Evolutionary conservation across 2,888 invertebrate genomes (phyloP), one percentile per base, ranked within the genome.

Genomic region (Ferdinandea cuprea): DNA sequence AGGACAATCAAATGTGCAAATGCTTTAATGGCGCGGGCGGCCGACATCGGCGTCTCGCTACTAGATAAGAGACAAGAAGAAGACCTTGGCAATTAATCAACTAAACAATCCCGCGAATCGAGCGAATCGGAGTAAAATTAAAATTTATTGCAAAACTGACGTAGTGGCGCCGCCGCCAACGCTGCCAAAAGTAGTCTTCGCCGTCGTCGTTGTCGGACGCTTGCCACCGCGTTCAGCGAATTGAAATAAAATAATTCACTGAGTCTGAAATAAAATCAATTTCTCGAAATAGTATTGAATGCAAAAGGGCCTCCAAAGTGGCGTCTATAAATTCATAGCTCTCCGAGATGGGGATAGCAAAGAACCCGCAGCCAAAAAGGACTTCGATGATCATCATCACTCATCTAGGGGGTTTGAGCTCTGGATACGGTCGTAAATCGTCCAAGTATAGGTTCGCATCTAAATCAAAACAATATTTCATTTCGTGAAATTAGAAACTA

Each of bases 391-490:
- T 46, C 48, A 72, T 79, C 77, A 81, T 83, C 72, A 71, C 54
- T 83, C 77, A 77, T 83, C 61, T n/a, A 48, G 58, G 65, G 69
- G 69, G n/a, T n/a, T 52, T 40, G 69, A n/a, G n/a, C n/a, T n/a
- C 65, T 40, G 71, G 65, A 71, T 35, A n/a, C 17, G 61, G 9
- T 17, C 65, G 66, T 81, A 77, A 81, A 81, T 77, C 71, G 40
- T 79, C 2, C 44, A 8, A 25, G 52, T 32, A 50, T 52, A 28
- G 71, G 76, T 37, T 56, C 37, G 61, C 71, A 44, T 58, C 68
- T 59, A 77, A 83, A 68, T 78, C 78, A 72, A 68, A 78, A 78
- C 61, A 68, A 83, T 83, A 73, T 78, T 83, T 83, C 83, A 83
- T 83, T 63, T 42, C n/a, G 72, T 25, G 78, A 83, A 83, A 78